Percentiles rank a stretch among this genome's conserved stretches.
These are phyloP conservation scores for Muscidifurax raptorellus DNA, from an alignment of 1,140 invertebrate genomes.

Conservation along the genomic window DNA sequence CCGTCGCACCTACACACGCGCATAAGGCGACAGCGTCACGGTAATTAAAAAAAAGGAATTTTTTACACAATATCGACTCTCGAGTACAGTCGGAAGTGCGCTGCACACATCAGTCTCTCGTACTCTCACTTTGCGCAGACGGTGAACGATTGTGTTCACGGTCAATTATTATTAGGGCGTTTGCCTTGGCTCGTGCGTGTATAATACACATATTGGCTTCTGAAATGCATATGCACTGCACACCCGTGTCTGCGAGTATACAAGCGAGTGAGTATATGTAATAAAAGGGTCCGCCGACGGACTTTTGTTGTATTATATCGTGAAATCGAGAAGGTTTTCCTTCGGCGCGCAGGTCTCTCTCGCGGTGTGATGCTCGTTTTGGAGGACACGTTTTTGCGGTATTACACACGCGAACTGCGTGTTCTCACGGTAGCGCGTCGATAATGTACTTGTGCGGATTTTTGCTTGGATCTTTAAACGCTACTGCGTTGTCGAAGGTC, in stretches of 20 bases:
- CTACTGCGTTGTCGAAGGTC: not conserved
- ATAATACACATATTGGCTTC: not conserved
- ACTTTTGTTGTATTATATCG: too few species aligned
- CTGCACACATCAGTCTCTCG: too few species aligned
- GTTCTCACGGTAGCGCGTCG: too few species aligned
- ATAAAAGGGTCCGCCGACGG: too few species aligned
- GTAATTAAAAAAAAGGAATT: conserved; percentile 22
- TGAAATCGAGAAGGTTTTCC: too few species aligned
- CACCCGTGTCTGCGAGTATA: too few species aligned
- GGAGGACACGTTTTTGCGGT: too few species aligned
- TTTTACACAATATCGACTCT: not conserved
- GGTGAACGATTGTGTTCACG: conserved; percentile 26
- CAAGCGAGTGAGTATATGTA: too few species aligned
- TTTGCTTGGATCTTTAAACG: not conserved
- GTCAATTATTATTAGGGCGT: conserved; percentile 46
- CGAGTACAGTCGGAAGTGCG: not conserved
- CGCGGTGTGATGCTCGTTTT: too few species aligned
- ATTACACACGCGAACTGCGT: too few species aligned
- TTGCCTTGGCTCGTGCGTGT: conserved; percentile 13
- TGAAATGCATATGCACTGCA: not conserved
- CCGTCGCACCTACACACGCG: too few species aligned
- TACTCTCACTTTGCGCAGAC: not conserved
- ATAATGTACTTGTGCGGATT: not conserved
- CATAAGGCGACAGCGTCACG: not conserved
- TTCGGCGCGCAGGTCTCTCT: too few species aligned